Conservation (phyloP, 2,888 invertebrate genomes). For the Agrochola litura region DNA sequence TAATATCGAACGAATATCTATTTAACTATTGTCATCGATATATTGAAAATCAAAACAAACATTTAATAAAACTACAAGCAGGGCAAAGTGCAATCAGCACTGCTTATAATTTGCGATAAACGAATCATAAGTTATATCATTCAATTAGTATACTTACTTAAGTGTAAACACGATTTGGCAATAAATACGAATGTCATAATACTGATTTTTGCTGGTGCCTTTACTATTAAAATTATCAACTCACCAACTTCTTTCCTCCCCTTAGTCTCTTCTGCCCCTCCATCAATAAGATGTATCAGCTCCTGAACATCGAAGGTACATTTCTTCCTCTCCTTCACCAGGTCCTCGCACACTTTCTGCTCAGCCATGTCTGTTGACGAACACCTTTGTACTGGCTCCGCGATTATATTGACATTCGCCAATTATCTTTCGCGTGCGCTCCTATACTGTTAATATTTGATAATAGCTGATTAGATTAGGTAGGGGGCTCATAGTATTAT, state of each 20-base stretch:
- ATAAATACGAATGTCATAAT: not conserved
- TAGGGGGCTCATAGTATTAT: conserved; percentile 1
- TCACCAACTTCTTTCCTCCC: conserved; percentile 89
- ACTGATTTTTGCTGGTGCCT: not conserved
- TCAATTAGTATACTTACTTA: not conserved
- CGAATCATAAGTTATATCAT: not conserved
- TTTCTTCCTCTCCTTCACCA: conserved; percentile 92
- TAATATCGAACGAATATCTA: not conserved
- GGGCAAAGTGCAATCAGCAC: conserved; percentile 7
- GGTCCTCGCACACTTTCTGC: conserved; percentile 90
- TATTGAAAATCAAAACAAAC: conserved; percentile 9
- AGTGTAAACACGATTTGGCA: not conserved
- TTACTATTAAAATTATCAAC: conserved; percentile 44
- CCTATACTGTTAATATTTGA: conserved; percentile 13
- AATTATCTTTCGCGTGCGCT: conserved; percentile 32
- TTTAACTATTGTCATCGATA: not conserved
- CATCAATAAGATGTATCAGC: conserved; percentile 94
- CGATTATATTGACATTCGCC: not conserved
- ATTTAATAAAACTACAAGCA: not conserved
- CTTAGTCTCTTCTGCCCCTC: conserved; percentile 92
- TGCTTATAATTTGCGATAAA: conserved; percentile 19
- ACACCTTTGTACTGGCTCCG: conserved; percentile 28
- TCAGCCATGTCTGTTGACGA: conserved; percentile 67
- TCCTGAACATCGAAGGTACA: conserved; percentile 93
- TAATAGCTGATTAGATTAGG: conserved; percentile 48